phyloP scores from a whole-genome alignment of 2,113 vertebrate genomes.

The Prunella himalayana region DNA sequence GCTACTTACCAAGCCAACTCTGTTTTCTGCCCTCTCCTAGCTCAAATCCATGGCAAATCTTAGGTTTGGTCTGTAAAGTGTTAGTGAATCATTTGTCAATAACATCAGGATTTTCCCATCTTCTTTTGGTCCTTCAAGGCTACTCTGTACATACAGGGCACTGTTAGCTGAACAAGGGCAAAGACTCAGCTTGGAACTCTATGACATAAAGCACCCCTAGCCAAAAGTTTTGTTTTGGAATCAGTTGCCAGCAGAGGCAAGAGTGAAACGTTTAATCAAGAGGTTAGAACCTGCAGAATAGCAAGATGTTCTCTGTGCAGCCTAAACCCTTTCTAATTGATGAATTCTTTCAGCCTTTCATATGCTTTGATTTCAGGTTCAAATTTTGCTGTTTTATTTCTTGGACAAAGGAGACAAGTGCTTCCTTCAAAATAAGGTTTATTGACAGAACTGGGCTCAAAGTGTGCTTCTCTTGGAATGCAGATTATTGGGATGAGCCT shows the following conservation, averaged over 20 bases:
- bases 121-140: background rate
- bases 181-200: background rate
- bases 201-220: background rate
- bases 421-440: background rate
- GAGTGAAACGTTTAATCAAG: background rate
- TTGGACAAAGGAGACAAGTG: background rate
- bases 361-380: background rate
- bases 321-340: background rate
- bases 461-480: background rate
- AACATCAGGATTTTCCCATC: background rate
- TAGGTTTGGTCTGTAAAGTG: background rate
- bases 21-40: background rate
- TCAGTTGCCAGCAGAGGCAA: background rate
- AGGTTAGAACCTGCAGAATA: background rate
- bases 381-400: background rate
- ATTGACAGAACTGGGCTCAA: background rate
- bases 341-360: background rate
- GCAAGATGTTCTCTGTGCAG: background rate
- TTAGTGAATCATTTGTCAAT: background rate
- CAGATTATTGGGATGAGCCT: background rate
- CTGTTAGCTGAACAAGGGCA: background rate
- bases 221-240: background rate
- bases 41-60: background rate
- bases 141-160: background rate
- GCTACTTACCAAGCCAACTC: background rate